phyloP scores from a whole-genome alignment of 2,888 invertebrate genomes.

The Netelia melanura region DNA sequence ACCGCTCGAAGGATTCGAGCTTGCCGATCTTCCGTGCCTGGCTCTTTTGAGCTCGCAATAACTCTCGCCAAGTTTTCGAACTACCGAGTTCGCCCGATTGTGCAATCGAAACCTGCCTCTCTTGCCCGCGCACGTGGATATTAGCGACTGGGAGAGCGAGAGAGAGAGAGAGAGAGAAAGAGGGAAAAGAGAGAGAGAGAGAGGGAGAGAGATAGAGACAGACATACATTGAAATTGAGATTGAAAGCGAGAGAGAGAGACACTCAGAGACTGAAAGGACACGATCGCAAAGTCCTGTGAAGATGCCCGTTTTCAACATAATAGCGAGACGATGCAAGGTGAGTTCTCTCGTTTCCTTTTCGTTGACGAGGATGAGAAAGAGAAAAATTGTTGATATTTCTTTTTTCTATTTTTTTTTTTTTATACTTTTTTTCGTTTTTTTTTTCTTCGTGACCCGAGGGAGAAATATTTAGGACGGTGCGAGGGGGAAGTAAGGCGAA shows the following conservation, averaged over 20 bases:
- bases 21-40: slow-evolving; percentile 27
- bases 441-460: too few relatives aligned
- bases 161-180: slow-evolving; percentile 15
- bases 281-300: slow-evolving; percentile 46
- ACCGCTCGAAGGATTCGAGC: slow-evolving; percentile 47
- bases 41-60: slow-evolving; percentile 52
- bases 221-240: neutral
- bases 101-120: slow-evolving; percentile 58
- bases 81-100: slow-evolving; percentile 58
- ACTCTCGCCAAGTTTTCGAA: slow-evolving; percentile 56
- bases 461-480: neutral
- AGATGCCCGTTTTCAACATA: slow-evolving; percentile 88
- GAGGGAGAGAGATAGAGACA: slow-evolving; percentile 44
- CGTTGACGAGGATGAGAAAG: neutral
- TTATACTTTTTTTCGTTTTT: neutral
- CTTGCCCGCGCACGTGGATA: slow-evolving; percentile 54
- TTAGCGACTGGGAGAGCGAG: slow-evolving; percentile 49
- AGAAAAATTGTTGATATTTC: neutral
- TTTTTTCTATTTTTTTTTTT: neutral
- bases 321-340: slow-evolving; percentile 88
- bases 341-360: slow-evolving; percentile 75
- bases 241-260: slow-evolving; percentile 34
- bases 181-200: slow-evolving; percentile 3
- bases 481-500: slow-evolving; percentile 1
- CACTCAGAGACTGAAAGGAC: slow-evolving; percentile 46